Percentiles rank a stretch among this genome's conserved stretches.
These are phyloP conservation scores for Entosphenus tridentatus DNA, from an alignment of 2,113 vertebrate genomes.

Conservation along the genomic window DNA sequence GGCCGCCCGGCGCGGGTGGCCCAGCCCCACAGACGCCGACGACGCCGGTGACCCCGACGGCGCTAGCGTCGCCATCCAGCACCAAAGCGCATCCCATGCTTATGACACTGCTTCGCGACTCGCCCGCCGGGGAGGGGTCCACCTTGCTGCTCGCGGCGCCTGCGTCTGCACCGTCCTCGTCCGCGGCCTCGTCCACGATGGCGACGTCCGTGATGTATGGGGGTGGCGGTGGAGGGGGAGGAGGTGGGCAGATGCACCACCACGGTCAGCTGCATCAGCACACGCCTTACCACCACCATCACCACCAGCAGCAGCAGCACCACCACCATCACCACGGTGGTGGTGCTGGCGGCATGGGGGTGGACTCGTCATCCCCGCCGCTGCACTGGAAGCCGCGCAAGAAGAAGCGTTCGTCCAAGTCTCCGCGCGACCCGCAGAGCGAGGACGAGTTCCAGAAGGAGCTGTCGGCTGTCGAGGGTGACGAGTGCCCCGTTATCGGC, in stretches of 20 bases:
- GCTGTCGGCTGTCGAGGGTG: conserved; percentile 92
- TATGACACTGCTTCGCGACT: conserved; percentile 96
- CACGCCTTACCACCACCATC: no score
- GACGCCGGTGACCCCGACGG: conserved; percentile 62
- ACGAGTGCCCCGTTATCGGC: conserved; percentile 90
- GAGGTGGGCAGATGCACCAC: conserved; percentile 44
- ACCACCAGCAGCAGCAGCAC: no score
- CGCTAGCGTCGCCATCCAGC: conserved; percentile 79
- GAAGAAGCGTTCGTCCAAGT: conserved; percentile 34
- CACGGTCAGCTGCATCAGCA: no score
- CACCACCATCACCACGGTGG: no score
- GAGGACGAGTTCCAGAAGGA: conserved; percentile 96
- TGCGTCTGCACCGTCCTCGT: conserved; percentile 80
- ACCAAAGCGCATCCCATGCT: conserved; percentile 99
- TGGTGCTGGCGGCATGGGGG: not conserved
- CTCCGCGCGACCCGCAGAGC: conserved; percentile 34
- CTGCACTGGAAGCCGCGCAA: not conserved
- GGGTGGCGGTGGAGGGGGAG: conserved; percentile 32
- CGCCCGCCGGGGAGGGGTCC: conserved; percentile 80
- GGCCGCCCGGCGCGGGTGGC: conserved; percentile 49
- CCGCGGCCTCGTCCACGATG: conserved; percentile 58
- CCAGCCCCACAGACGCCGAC: conserved; percentile 46
- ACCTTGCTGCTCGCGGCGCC: conserved; percentile 63
- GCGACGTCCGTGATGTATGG: conserved; percentile 36
- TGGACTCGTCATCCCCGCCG: not conserved